These are phyloP conservation scores for Pheosia tremula DNA, from an alignment of 2,888 invertebrate genomes.

Conservation along the genomic window DNA sequence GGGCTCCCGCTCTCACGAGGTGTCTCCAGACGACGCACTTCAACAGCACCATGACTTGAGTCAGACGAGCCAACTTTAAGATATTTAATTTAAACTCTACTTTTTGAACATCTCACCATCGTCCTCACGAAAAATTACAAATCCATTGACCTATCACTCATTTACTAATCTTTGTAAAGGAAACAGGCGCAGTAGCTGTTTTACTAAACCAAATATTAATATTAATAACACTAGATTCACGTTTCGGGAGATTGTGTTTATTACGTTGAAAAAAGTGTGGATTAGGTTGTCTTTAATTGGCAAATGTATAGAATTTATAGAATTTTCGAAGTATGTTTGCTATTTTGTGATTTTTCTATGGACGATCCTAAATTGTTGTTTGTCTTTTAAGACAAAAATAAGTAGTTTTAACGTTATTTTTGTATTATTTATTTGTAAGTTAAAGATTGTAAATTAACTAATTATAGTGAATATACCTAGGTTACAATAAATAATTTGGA, in stretches of 20 bases:
- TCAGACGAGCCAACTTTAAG: slow-evolving; percentile 40
- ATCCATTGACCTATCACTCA: slow-evolving; percentile 29
- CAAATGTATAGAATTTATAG: slow-evolving; percentile 50
- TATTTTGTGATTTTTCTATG: slow-evolving; percentile 57
- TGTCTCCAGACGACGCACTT: slow-evolving; percentile 72
- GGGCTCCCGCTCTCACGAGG: slow-evolving; percentile 77
- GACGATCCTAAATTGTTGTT: slow-evolving; percentile 71
- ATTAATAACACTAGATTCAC: slow-evolving; percentile 37
- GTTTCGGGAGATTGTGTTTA: slow-evolving; percentile 26
- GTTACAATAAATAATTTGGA: slow-evolving; percentile 59
- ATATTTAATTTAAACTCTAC: slow-evolving; percentile 52
- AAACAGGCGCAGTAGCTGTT: slow-evolving; percentile 47
- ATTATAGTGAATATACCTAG: slow-evolving; percentile 70
- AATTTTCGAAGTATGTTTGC: slow-evolving; percentile 55
- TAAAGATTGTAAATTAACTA: slow-evolving; percentile 82
- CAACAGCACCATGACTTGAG: slow-evolving; percentile 76
- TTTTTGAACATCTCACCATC: slow-evolving; percentile 62
- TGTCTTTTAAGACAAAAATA: slow-evolving; percentile 62
- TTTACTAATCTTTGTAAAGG: slow-evolving; percentile 31
- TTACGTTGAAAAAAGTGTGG: slow-evolving; percentile 35
- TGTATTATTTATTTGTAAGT: slow-evolving; percentile 83
- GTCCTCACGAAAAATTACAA: slow-evolving; percentile 59
- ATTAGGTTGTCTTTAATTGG: slow-evolving; percentile 29
- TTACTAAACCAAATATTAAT: slow-evolving; percentile 53
- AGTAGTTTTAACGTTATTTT: slow-evolving; percentile 77